Base-by-base conservation (phyloP, 2,113 vertebrate species). In the Protomyctophum bolini region DNA sequence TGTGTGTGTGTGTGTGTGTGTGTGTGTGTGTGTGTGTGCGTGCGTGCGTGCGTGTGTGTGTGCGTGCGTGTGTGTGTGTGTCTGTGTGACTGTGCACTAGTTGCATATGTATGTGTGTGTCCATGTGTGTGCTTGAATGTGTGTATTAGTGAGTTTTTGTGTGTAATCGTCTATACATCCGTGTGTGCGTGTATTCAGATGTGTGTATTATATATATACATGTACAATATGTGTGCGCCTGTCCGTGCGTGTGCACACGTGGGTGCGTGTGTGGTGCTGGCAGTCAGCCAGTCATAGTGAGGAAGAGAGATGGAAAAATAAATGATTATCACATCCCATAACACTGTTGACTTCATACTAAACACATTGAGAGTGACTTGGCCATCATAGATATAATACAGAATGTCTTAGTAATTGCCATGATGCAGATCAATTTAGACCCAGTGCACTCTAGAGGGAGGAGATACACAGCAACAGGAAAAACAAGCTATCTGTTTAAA, bases 221-320 rank as follows among this genome's bases (percentile, higher is more conserved):
- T 21, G 21, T 21, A 21, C 21, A 21, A 21, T 21, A 21, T 21
- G 21, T 21, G 21, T 21, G 21, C 21, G 21, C 21, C 21, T 21
- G 21, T 41, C 1, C 33, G 33, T 41, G 33, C 5, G 33, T 41
- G 33, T 2, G 21, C 21, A 21, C 21, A 21, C 21, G 21, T 21
- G 21, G 21, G 21, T 21, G 21, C 21, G 21, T 14, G 66, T 41
- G 60, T 6, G 47, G 45, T 2, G 15, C 63, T 82, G 76, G 78
- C 76, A 65, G 83, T 41, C 46, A 68, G 78, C 80, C 83, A 83
- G 69, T 6, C 11, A 57, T 5, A 70, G 58, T 46, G 69, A 21
- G 50, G 58, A 29, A 15, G 54, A 63, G 2, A 10, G 45, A 55
- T 58, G 46, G 41, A 49, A 51, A 7, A 51, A 46, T 51, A 69